Evolutionary conservation across 2,797 vertebrate genomes (phyloP).

Genomic region (Intellagama lesueurii): DNA sequence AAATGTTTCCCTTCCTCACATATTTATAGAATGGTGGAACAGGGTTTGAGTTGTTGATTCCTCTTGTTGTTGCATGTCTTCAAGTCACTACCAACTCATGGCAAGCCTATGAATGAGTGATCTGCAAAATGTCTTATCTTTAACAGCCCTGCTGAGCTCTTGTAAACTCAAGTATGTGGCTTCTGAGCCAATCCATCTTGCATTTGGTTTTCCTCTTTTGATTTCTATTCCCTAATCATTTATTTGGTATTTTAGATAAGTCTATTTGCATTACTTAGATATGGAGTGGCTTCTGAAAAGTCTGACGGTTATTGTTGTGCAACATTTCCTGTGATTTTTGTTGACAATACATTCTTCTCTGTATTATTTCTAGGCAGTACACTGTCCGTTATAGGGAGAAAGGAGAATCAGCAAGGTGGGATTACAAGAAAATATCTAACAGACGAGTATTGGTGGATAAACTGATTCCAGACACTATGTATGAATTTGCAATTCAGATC

Average conservation of each 20-base stretch:
- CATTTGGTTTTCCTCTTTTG: no score
- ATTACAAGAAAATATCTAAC: conserved; percentile 88
- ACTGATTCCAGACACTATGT: conserved; percentile 93
- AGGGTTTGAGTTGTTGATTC: no score
- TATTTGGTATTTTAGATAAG: background rate
- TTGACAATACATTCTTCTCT: background rate
- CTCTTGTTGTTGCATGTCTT: no score
- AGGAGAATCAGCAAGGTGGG: conserved; percentile 95
- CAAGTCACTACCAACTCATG: no score
- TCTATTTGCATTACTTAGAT: background rate
- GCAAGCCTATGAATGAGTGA: no score
- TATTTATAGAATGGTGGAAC: no score
- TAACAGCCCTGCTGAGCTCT: no score
- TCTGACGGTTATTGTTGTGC: background rate
- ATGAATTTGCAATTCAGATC: conserved; percentile 94
- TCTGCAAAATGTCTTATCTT: no score
- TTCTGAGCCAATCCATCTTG: no score
- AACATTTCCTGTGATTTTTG: background rate
- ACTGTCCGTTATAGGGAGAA: conserved; percentile 93
- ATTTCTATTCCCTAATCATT: background rate
- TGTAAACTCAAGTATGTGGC: no score
- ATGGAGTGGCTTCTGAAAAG: background rate
- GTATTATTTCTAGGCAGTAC: conserved; percentile 83
- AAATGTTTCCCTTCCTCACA: background rate
- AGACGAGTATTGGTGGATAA: conserved; percentile 88